Evolutionary conservation across 2,888 invertebrate genomes (phyloP).

Genomic region (Drosophila yooni): DNA sequence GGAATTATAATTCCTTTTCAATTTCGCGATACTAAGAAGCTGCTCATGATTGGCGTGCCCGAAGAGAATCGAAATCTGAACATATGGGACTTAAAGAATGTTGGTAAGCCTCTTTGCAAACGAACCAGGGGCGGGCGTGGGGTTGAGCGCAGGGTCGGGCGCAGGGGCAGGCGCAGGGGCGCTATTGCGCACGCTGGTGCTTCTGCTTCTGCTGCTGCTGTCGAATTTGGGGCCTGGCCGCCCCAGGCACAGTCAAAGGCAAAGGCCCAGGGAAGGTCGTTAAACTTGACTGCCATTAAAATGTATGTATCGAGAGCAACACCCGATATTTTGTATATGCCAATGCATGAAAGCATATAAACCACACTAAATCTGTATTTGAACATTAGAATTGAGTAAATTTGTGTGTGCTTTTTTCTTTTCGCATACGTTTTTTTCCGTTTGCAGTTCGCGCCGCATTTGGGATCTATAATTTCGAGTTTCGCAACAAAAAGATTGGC

Average conservation of each 20-base stretch:
- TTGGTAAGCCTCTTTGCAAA: constrained; percentile 73
- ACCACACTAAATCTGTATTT: constrained; percentile 32
- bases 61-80: constrained; percentile 79
- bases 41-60: constrained; percentile 80
- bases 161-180: constrained; percentile 9
- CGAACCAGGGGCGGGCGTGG: constrained; percentile 23
- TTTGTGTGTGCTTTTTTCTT: constrained; percentile 12
- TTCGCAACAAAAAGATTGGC: constrained; percentile 83
- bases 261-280: constrained; percentile 55
- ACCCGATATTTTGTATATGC: constrained; percentile 32
- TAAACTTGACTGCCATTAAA: constrained; percentile 65
- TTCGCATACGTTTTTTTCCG: constrained; percentile 7
- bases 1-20: constrained; percentile 83
- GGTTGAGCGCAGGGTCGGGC: constrained; percentile 2
- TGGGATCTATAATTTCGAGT: constrained; percentile 81
- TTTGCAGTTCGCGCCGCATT: constrained; percentile 78
- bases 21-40: constrained; percentile 82
- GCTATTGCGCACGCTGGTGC: constrained; percentile 39
- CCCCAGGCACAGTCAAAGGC: constrained; percentile 23
- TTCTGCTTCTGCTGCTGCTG: not conserved
- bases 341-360: constrained; percentile 14
- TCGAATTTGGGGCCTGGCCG: constrained; percentile 20
- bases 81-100: constrained; percentile 83
- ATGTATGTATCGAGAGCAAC: constrained; percentile 39
- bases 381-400: constrained; percentile 51